Evolutionary conservation across 92 coral and sea anemone genomes (phyloP).

Genomic region (Epizoanthus fatuus): DNA sequence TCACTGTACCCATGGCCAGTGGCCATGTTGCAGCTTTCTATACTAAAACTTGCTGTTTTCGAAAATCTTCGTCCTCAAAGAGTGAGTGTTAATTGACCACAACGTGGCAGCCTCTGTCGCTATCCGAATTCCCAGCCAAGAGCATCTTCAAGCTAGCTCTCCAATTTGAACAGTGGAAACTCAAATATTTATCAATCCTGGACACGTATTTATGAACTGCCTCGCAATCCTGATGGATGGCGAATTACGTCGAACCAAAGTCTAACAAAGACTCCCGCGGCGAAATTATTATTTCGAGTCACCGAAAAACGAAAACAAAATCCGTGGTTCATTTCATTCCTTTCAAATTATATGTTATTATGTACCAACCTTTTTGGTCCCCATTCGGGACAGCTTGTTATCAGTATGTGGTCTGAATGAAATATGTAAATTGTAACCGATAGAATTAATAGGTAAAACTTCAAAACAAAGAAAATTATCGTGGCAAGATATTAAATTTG

Average conservation of each 20-base stretch:
- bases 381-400: constrained; percentile 35
- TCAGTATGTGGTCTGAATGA: constrained; percentile 33
- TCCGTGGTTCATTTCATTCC: too few relatives aligned
- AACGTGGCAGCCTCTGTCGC: not conserved
- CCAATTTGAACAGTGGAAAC: constrained; percentile 22
- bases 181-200: constrained; percentile 26
- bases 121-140: constrained; percentile 32
- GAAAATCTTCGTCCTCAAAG: not conserved
- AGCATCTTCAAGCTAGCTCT: constrained; percentile 9
- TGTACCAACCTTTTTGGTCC: not conserved
- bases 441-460: not conserved
- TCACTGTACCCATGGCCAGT: too few relatives aligned
- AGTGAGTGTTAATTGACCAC: not conserved
- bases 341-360: too few relatives aligned
- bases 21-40: too few relatives aligned
- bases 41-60: too few relatives aligned
- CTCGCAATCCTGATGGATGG: not conserved
- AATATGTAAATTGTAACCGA: not conserved
- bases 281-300: too few relatives aligned
- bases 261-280: not conserved
- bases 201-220: constrained; percentile 1
- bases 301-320: too few relatives aligned
- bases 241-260: not conserved
- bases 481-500: not conserved
- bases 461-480: not conserved